Conservation (phyloP, 2,888 invertebrate genomes). For the Trimorus sp. region DNA sequence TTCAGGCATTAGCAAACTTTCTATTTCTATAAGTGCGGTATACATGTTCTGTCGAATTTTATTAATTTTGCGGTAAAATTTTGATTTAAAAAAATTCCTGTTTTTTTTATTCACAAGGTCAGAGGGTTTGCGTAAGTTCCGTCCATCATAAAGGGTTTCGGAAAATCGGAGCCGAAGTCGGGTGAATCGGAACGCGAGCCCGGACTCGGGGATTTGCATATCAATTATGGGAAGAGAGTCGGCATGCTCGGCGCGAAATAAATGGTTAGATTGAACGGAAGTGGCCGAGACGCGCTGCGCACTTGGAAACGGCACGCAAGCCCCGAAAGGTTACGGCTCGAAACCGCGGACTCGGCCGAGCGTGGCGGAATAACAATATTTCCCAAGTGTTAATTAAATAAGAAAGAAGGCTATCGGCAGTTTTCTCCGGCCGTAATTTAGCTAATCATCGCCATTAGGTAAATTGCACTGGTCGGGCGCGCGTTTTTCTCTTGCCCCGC, state of each 20-base stretch:
- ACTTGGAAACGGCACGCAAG: conserved; percentile 33
- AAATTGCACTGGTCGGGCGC: conserved; percentile 23
- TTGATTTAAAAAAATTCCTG: too few relatives aligned
- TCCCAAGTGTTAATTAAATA: conserved; percentile 49
- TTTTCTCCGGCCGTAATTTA: conserved; percentile 15
- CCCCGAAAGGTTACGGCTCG: conserved; percentile 9
- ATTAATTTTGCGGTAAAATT: too few relatives aligned
- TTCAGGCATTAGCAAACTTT: too few relatives aligned
- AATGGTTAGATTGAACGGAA: conserved; percentile 33
- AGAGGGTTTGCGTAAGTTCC: too few relatives aligned
- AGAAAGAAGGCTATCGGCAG: conserved; percentile 29
- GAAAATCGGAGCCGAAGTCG: too few relatives aligned
- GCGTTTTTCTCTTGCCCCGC: conserved; percentile 13
- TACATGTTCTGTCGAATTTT: too few relatives aligned
- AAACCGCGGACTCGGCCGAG: conserved; percentile 9
- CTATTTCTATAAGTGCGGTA: too few relatives aligned
- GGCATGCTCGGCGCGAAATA: conserved; percentile 26
- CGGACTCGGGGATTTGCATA: conserved; percentile 16
- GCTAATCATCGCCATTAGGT: conserved; percentile 36
- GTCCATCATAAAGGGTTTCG: too few relatives aligned
- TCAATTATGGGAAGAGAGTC: conserved; percentile 22
- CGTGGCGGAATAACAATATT: conserved; percentile 41
- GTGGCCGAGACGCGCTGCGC: conserved; percentile 35
- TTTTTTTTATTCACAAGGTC: too few relatives aligned
- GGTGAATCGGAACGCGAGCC: too few relatives aligned